Conservation (phyloP, 2,113 vertebrate species). For the Sylvicapra grimmia region DNA sequence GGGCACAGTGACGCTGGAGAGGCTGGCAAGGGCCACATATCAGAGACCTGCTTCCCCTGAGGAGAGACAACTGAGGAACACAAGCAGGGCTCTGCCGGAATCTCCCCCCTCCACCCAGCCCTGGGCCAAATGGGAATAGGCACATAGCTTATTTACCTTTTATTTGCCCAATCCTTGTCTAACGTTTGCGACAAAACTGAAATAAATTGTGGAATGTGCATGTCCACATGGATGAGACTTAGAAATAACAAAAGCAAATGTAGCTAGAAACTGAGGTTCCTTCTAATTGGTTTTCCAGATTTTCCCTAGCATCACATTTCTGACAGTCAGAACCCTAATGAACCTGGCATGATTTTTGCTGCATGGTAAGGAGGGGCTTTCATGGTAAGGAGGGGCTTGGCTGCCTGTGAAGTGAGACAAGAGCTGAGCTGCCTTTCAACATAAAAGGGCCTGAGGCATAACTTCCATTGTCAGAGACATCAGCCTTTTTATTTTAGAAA, state of each 20-base stretch:
- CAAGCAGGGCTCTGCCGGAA: fast-evolving
- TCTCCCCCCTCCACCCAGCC: background rate
- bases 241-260: background rate
- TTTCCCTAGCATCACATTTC: background rate
- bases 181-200: background rate
- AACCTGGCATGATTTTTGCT: too few relatives aligned
- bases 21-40: fast-evolving
- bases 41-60: too few relatives aligned
- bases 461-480: background rate
- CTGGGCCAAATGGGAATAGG: background rate
- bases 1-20: background rate
- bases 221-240: background rate
- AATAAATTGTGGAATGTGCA: background rate
- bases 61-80: background rate
- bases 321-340: background rate
- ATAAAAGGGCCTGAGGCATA: background rate
- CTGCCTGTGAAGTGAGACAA: background rate
- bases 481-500: background rate
- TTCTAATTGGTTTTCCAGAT: background rate
- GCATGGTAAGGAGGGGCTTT: too few relatives aligned
- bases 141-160: background rate
- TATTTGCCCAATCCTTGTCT: background rate
- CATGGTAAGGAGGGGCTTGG: background rate
- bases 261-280: background rate
- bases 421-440: background rate